Percentiles rank a stretch among this genome's conserved stretches.
Conservation (phyloP, 2,797 vertebrate species). For the Lithobates pipiens region DNA sequence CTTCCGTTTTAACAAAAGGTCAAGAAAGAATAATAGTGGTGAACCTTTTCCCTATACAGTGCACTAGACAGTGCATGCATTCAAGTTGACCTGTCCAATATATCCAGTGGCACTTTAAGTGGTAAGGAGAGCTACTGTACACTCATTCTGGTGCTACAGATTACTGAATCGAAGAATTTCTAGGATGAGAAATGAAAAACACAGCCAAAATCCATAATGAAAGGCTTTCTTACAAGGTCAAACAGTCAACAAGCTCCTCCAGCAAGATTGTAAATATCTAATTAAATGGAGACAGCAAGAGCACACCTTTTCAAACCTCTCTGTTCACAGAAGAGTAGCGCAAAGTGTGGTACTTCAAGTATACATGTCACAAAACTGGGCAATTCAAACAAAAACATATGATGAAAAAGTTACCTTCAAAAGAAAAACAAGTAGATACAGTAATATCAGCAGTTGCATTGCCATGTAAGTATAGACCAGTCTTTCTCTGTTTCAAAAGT, state of each 20-base stretch:
- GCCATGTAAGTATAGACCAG: too few relatives aligned
- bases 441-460: too few relatives aligned
- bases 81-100: background rate
- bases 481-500: too few relatives aligned
- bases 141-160: background rate
- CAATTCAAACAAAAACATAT: too few relatives aligned
- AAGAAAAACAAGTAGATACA: too few relatives aligned
- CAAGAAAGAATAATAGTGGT: background rate
- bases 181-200: conserved; percentile 16
- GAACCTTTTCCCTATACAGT: background rate
- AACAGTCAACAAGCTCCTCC: background rate
- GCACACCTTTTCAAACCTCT: background rate
- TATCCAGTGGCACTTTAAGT: background rate
- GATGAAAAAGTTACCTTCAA: too few relatives aligned
- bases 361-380: too few relatives aligned
- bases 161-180: background rate
- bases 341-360: too few relatives aligned
- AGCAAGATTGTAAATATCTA: conserved; percentile 1
- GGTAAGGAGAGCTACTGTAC: background rate
- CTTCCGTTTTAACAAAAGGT: too few relatives aligned
- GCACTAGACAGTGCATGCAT: background rate
- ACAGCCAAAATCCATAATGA: background rate
- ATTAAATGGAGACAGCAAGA: background rate
- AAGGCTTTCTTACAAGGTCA: conserved; percentile 14
- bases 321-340: background rate